Percentiles rank a stretch among this genome's conserved stretches.
Conservation (phyloP, 1,140 invertebrate genomes). For the Formica selysi region DNA sequence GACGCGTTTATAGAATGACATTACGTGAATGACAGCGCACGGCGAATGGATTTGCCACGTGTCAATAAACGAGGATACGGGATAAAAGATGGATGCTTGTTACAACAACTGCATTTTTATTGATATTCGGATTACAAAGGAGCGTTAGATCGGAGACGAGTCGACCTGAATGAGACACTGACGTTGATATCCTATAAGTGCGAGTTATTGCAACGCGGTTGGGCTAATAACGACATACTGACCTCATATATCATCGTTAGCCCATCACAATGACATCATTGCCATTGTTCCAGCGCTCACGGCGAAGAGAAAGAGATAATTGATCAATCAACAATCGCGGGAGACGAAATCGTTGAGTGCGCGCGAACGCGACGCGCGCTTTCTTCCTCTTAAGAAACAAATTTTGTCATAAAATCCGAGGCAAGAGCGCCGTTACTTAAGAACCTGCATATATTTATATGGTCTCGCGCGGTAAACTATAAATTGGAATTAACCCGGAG, state of each 20-base stretch:
- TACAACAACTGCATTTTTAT: slow-evolving; percentile 42
- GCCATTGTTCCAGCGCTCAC: slow-evolving; percentile 10
- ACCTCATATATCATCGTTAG: slow-evolving; percentile 47
- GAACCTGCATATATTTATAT: slow-evolving; percentile 31
- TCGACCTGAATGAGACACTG: slow-evolving; percentile 14
- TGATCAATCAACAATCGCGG: slow-evolving; percentile 35
- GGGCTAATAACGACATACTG: slow-evolving; percentile 42
- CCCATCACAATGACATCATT: slow-evolving; percentile 35
- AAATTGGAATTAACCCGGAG: slow-evolving; percentile 57
- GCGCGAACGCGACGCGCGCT: not conserved
- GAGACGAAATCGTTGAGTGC: not conserved
- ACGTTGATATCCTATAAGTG: slow-evolving; percentile 25
- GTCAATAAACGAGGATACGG: slow-evolving; percentile 33
- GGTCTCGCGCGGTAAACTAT: slow-evolving; percentile 50
- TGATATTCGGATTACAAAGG: slow-evolving; percentile 32
- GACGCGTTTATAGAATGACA: not conserved
- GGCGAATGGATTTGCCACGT: slow-evolving; percentile 25
- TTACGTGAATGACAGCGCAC: slow-evolving; percentile 3
- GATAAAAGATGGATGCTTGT: slow-evolving; percentile 10
- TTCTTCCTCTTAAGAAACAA: not conserved
- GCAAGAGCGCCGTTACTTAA: slow-evolving; percentile 1
- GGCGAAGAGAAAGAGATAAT: slow-evolving; percentile 21
- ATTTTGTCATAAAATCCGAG: slow-evolving; percentile 14
- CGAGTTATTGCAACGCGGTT: slow-evolving; percentile 36
- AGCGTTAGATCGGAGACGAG: slow-evolving; percentile 13